These are phyloP conservation scores for Microplitis manilae DNA, from an alignment of 2,888 invertebrate species.

Conservation along the genomic window DNA sequence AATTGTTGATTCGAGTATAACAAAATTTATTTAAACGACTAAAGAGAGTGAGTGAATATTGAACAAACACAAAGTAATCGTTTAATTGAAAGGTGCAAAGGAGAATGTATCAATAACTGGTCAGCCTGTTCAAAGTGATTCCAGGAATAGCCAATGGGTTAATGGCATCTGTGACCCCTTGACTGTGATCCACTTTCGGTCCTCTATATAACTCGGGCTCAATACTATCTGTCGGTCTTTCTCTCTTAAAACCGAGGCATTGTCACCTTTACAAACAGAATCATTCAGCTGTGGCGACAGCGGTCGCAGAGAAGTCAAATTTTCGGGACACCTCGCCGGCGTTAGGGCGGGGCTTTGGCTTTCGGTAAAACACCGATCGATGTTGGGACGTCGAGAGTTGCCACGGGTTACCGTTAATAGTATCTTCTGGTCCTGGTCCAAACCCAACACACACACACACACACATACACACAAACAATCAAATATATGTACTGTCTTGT, in stretches of 20 bases:
- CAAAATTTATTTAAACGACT: background rate
- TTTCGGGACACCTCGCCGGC: conserved; percentile 55
- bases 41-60: background rate
- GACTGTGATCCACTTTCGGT: background rate
- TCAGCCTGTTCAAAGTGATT: conserved; percentile 21
- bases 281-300: conserved; percentile 33
- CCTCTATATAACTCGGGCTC: background rate
- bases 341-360: conserved; percentile 67
- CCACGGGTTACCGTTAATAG: conserved; percentile 71
- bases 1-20: no score
- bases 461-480: conserved; percentile 49
- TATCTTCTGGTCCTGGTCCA: conserved; percentile 64
- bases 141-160: conserved; percentile 16
- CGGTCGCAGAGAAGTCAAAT: conserved; percentile 47
- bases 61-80: background rate
- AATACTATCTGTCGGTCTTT: background rate
- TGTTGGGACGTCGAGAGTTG: conserved; percentile 68
- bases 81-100: background rate
- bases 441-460: conserved; percentile 53
- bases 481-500: conserved; percentile 32
- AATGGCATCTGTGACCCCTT: conserved; percentile 11
- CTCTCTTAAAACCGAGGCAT: conserved; percentile 9
- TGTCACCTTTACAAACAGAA: conserved; percentile 24
- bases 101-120: conserved; percentile 28
- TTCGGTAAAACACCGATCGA: conserved; percentile 71